These are phyloP conservation scores for Corvus hawaiiensis DNA, from an alignment of 2,113 vertebrate species.

Conservation along the genomic window DNA sequence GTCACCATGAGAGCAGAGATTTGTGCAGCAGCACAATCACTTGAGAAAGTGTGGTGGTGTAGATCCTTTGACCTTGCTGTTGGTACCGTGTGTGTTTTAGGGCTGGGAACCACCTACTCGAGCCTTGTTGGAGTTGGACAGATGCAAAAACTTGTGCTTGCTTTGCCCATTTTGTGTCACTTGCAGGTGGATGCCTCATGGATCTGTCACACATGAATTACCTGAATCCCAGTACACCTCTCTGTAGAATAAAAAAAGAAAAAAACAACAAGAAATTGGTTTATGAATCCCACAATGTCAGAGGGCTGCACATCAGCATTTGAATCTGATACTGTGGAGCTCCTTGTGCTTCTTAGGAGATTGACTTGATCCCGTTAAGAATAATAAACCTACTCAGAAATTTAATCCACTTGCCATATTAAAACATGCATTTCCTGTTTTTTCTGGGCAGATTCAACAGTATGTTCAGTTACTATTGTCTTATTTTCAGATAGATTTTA, in stretches of 20 bases:
- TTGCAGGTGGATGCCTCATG: neutral
- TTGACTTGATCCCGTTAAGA: neutral
- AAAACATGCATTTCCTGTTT: neutral
- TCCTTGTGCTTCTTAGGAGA: neutral
- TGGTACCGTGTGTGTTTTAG: neutral
- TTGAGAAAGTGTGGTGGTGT: neutral
- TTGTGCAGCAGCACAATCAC: neutral
- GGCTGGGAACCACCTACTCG: neutral
- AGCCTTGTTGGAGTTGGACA: neutral
- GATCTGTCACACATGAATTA: fast-evolving
- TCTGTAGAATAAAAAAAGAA: neutral
- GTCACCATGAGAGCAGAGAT: neutral
- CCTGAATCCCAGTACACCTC: neutral
- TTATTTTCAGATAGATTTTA: neutral
- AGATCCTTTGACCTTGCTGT: neutral
- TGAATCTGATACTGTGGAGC: neutral
- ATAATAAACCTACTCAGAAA: neutral
- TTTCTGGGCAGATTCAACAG: neutral
- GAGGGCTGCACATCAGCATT: neutral
- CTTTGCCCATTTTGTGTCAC: neutral
- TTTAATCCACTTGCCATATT: neutral
- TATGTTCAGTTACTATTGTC: neutral
- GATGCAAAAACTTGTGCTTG: neutral
- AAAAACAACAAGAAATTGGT: neutral
- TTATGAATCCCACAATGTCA: neutral